Conservation (phyloP, 2,888 invertebrate species). For the Nymphalis polychloros region DNA sequence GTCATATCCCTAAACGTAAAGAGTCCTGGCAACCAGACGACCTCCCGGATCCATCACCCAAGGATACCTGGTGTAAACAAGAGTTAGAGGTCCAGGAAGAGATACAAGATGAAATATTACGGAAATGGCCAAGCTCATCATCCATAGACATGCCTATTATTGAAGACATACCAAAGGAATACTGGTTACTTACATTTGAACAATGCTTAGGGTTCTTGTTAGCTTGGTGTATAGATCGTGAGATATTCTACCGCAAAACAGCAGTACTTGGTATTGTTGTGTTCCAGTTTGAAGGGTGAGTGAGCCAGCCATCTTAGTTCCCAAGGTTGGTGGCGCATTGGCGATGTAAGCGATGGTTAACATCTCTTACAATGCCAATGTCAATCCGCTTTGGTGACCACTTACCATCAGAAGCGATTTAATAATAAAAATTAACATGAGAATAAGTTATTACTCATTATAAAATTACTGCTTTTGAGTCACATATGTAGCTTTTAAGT, state of each 20-base stretch:
- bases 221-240: no score
- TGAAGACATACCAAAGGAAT: slow-evolving; percentile 64
- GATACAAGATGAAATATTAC: slow-evolving; percentile 46
- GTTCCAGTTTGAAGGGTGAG: no score
- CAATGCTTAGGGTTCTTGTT: background rate
- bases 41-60: slow-evolving; percentile 64
- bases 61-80: slow-evolving; percentile 65
- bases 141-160: slow-evolving; percentile 59
- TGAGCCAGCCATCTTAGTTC: no score
- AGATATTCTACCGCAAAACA: no score
- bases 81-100: slow-evolving; percentile 57
- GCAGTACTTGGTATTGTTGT: no score
- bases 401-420: background rate
- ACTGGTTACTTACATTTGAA: slow-evolving; percentile 50
- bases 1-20: slow-evolving; percentile 63
- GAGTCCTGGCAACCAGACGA: slow-evolving; percentile 70
- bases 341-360: no score
- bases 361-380: no score
- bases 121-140: slow-evolving; percentile 49
- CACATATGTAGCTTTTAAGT: no score
- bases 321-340: no score
- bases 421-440: background rate
- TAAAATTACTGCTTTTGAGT: no score
- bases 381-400: no score
- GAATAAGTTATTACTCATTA: no score